Percentiles rank a stretch among this genome's conserved stretches.
Evolutionary conservation across 2,113 vertebrate species (phyloP).

Genomic region (Paedocypris sp.): DNA sequence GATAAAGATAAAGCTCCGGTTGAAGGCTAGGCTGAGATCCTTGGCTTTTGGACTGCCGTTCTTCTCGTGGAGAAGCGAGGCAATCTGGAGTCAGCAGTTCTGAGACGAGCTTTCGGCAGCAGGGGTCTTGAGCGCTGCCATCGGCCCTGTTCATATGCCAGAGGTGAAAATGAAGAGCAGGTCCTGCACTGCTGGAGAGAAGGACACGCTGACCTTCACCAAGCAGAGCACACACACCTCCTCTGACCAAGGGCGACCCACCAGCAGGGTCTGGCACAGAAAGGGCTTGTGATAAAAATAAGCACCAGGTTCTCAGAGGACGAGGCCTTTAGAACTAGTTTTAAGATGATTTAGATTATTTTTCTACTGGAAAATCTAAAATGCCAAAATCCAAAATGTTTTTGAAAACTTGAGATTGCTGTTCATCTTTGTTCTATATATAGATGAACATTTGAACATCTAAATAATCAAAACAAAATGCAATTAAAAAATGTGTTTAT

Average conservation of each 20-base stretch:
- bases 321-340: not conserved
- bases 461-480: too few relatives aligned
- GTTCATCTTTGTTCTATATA: too few relatives aligned
- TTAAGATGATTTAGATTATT: not conserved
- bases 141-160: not conserved
- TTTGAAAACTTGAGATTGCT: too few relatives aligned
- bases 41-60: not conserved
- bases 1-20: too few relatives aligned
- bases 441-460: too few relatives aligned
- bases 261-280: slow-evolving; percentile 6
- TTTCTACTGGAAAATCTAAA: not conserved
- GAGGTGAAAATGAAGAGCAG: slow-evolving; percentile 15
- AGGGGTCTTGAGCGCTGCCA: slow-evolving; percentile 8
- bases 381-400: too few relatives aligned
- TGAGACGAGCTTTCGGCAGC: slow-evolving; percentile 11
- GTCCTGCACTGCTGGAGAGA: not conserved
- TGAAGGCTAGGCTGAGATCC: not conserved
- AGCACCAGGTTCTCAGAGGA: not conserved
- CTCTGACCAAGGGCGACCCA: slow-evolving; percentile 17
- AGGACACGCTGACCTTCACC: not conserved
- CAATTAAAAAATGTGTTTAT: too few relatives aligned
- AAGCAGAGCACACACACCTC: not conserved
- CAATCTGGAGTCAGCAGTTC: slow-evolving; percentile 18
- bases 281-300: slow-evolving; percentile 15
- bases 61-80: slow-evolving; percentile 1